Base-by-base conservation (phyloP, 2,888 invertebrate genomes). In the Pterobdella sp. region DNA sequence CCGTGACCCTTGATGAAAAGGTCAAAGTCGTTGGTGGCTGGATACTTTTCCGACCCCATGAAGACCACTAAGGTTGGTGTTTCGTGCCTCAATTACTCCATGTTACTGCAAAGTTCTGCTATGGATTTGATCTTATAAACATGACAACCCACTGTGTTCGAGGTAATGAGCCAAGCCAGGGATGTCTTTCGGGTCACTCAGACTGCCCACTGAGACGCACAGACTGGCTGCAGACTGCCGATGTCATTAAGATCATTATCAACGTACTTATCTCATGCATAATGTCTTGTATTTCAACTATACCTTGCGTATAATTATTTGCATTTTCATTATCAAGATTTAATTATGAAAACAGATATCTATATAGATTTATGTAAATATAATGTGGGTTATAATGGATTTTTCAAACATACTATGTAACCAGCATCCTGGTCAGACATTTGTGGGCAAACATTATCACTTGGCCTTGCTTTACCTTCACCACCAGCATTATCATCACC, bases 1-100 rank as follows among this genome's bases (percentile, higher is more conserved):
- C 93, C 93, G 81, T 90, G 89, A 69, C 79, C 78, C n/a, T 78
- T 78, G 10, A 92, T 88, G 78, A 89, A 91, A 0, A 90, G 86
- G 84, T 92, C 91, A 80, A 92, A 91, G 77, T 89, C 90, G 82
- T 92, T 92, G 85, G 94, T 93, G 81, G 88, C 87, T 10, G 90
- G 92, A 82, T 90, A 94, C 81, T 92, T 93, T 80, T 90, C 87
- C 77, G 92, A 93, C 42, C 94, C 94, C 93, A 94, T 94, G 81
- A 93, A 94, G 32, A 94, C 90, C 93, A 94, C 82, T 83, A 74
- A 29, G 18, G 7, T 42, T 42, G 7, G 42, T 42, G 42, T 7
- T 42, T 42, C 18, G 7, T 42, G 18, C 18, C 18, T 42, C 42
- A 42, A 42, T 42, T 42, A 42, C 7, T 42, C 7, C 7, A 42